A percentile compares a stretch with the other conserved stretches of the same genome.
Evolutionary conservation across 1,140 invertebrate genomes (phyloP).

Genomic region (Aphelenchoides avenae): DNA sequence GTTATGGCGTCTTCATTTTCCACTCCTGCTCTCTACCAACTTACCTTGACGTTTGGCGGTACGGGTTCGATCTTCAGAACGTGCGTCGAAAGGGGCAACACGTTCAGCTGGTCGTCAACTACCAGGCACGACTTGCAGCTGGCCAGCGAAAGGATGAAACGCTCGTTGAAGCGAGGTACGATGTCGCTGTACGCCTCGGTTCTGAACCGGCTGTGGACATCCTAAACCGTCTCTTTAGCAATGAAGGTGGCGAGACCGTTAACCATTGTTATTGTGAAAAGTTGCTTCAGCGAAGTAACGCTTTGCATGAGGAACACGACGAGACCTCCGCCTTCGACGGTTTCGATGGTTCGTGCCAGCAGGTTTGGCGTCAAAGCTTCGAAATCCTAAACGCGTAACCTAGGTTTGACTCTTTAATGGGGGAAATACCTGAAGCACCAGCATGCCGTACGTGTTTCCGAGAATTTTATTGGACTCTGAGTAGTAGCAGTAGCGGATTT

Average conservation of each 20-base stretch:
- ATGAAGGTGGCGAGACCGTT: background rate
- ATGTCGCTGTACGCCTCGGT: slow-evolving; percentile 90
- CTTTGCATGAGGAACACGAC: slow-evolving; percentile 79
- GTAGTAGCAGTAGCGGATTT: slow-evolving; percentile 96
- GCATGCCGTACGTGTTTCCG: slow-evolving; percentile 95
- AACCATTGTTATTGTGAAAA: slow-evolving; percentile 90
- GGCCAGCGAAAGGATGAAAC: slow-evolving; percentile 83
- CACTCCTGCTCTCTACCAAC: too few relatives aligned
- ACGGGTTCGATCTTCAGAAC: slow-evolving; percentile 70
- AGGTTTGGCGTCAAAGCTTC: slow-evolving; percentile 98
- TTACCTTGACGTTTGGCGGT: slow-evolving; percentile 63
- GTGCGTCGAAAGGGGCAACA: slow-evolving; percentile 85
- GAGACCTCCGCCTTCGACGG: slow-evolving; percentile 93
- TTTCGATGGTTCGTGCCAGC: slow-evolving; percentile 92
- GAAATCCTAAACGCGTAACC: slow-evolving; percentile 74
- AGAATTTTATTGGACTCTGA: slow-evolving; percentile 93
- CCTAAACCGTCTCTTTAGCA: slow-evolving; percentile 61
- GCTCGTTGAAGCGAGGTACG: slow-evolving; percentile 90
- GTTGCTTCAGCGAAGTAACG: slow-evolving; percentile 81
- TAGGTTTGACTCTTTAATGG: slow-evolving; percentile 14
- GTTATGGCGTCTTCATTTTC: too few relatives aligned
- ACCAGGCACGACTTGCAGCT: slow-evolving; percentile 83
- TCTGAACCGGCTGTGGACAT: slow-evolving; percentile 88
- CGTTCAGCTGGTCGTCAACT: slow-evolving; percentile 84
- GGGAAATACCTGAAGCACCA: slow-evolving; percentile 75